phyloP scores from a whole-genome alignment of 37 sponge, comb jelly and placozoan genomes.

The Agelas oroides region DNA sequence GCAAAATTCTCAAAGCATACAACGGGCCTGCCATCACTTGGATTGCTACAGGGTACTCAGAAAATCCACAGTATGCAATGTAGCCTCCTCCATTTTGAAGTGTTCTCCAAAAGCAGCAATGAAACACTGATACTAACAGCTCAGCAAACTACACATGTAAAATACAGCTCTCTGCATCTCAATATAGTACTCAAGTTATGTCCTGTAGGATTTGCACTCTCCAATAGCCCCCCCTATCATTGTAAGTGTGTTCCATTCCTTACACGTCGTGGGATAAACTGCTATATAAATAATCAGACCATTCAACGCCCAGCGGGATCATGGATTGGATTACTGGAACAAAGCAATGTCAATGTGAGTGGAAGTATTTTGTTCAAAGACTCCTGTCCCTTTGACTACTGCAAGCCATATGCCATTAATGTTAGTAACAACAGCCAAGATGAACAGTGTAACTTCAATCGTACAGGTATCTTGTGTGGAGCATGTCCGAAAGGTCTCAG shows the following conservation, averaged over 20 bases:
- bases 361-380: no score
- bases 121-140: no score
- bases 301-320: neutral
- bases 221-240: no score
- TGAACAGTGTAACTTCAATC: neutral
- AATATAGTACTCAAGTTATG: no score
- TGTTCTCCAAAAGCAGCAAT: no score
- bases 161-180: no score
- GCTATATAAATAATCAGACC: neutral
- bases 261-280: no score
- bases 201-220: no score
- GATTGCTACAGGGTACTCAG: neutral
- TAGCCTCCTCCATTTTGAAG: no score
- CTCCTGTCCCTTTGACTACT: neutral
- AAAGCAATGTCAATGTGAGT: neutral
- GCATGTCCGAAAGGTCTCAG: neutral
- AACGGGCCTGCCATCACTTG: no score
- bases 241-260: no score
- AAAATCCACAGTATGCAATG: neutral
- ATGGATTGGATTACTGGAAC: conserved; percentile 9
- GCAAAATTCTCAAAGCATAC: neutral
- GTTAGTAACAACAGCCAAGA: neutral
- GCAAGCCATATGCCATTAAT: neutral
- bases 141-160: no score
- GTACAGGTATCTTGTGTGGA: neutral